Percentiles rank a stretch among this genome's conserved stretches.
These are phyloP conservation scores for Mandrillus leucophaeus DNA, from an alignment of 2,113 vertebrate species.

Conservation along the genomic window DNA sequence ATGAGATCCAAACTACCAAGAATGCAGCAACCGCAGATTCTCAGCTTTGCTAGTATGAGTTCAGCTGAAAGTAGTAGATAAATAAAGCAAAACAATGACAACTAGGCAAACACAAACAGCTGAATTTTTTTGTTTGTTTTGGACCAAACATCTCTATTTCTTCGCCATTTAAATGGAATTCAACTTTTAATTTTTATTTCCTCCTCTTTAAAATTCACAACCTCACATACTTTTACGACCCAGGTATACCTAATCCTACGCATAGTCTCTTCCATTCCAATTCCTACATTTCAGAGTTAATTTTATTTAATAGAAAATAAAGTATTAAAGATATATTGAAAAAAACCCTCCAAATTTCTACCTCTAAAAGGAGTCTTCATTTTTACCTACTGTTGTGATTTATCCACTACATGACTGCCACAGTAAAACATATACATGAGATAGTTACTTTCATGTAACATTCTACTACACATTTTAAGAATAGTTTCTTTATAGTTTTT, in stretches of 20 bases:
- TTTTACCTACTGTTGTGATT: background rate
- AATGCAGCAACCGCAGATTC: background rate
- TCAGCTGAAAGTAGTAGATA: background rate
- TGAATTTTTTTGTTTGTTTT: background rate
- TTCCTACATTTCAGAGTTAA: background rate
- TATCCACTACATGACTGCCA: background rate
- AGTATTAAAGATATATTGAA: background rate
- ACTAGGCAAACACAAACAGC: background rate
- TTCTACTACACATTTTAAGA: constrained; percentile 1
- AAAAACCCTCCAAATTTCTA: background rate
- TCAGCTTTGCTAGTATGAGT: background rate
- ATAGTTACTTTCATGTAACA: background rate
- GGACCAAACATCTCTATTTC: background rate
- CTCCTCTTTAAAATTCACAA: constrained; percentile 26
- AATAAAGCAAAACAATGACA: background rate
- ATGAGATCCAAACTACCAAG: background rate
- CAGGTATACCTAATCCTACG: background rate
- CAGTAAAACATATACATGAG: constrained; percentile 11
- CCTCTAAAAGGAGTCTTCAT: constrained; percentile 17
- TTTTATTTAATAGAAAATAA: background rate
- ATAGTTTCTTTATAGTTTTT: background rate
- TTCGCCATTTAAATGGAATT: background rate
- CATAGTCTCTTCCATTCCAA: background rate
- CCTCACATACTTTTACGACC: background rate
- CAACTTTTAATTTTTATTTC: constrained; percentile 11